Base-by-base conservation (phyloP, 2,113 vertebrate genomes). In the Gnathonemus longibarbis region DNA sequence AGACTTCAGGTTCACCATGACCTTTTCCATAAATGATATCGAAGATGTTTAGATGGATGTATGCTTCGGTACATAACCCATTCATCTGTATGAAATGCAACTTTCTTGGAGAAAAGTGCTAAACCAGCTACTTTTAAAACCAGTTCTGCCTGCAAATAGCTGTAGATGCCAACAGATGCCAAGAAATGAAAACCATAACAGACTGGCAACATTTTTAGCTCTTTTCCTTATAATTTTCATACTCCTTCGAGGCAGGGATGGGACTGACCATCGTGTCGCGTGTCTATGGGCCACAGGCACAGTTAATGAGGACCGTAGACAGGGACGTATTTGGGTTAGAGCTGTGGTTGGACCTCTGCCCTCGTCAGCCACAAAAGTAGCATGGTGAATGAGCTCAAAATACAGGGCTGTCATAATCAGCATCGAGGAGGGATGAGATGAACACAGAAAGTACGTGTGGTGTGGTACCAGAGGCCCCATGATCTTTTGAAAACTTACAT, bases 141-240 rank as follows among this genome's bases (percentile, higher is more conserved):
- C n/a, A 74, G 31, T 35, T 35, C 66, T 62, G 62, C 62, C 62
- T 66, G 62, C n/a, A 27, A 66, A 66, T 27, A 77, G 70, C 31
- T 77, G 5, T 77, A 77, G 70, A 77, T 39, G 70, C 70, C 70
- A 74, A 74, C 27, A 74, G 11, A 27, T 66, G 58, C 58, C 58
- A 66, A 66, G 31, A 39, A 39, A 39, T 15, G 31, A 39, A 77
- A 77, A 77, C 3, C 70, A 77, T 35, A 77, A 39, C 11, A 17
- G 17, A 39, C 62, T 66, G 62, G n/a, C 62, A 70, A 70, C 42
- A 50, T 46, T 42, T 77, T 89, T 21, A 62, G 62, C 88, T 48
- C 11, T 9, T 50, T 77, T 46, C 70, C 46, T 42, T 89, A 46
- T 80, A 89, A 89, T 89, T 49, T n/a, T 89, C 66, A 74, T 52